Evolutionary conservation across 2,113 vertebrate species (phyloP).

Genomic region (Sapayoa aenigma): DNA sequence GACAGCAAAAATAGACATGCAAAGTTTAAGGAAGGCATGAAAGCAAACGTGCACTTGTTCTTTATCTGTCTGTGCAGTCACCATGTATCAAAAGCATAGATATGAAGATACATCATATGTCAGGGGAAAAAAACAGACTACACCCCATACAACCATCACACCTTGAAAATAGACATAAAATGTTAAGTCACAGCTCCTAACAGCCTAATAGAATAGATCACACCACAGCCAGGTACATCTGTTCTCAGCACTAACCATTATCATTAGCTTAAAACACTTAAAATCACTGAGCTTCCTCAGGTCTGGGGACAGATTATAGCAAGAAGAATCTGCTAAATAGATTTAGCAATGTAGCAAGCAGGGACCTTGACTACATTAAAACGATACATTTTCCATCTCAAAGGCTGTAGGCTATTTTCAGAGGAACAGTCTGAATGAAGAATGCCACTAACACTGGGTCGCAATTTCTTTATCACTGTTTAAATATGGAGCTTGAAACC

Average conservation of each 20-base stretch:
- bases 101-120: constrained; percentile 43
- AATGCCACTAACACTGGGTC: constrained; percentile 61
- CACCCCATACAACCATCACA: constrained; percentile 74
- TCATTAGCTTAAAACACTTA: constrained; percentile 82
- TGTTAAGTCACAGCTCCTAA: constrained; percentile 74
- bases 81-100: constrained; percentile 52
- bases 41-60: constrained; percentile 23
- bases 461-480: constrained; percentile 66
- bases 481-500: constrained; percentile 56
- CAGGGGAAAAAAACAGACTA: constrained; percentile 68
- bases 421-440: constrained; percentile 73
- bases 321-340: constrained; percentile 80
- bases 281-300: constrained; percentile 76
- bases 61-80: constrained; percentile 31
- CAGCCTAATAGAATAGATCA: constrained; percentile 76
- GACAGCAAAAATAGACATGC: neutral
- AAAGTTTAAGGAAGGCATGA: constrained; percentile 20
- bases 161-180: constrained; percentile 77
- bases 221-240: constrained; percentile 82
- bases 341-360: constrained; percentile 73
- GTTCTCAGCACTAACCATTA: constrained; percentile 81
- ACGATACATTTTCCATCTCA: constrained; percentile 73
- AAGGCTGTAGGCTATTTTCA: constrained; percentile 76
- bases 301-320: constrained; percentile 82
- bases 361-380: constrained; percentile 74